Evolutionary conservation across 2,888 invertebrate species (phyloP).

Genomic region (Apamea anceps): DNA sequence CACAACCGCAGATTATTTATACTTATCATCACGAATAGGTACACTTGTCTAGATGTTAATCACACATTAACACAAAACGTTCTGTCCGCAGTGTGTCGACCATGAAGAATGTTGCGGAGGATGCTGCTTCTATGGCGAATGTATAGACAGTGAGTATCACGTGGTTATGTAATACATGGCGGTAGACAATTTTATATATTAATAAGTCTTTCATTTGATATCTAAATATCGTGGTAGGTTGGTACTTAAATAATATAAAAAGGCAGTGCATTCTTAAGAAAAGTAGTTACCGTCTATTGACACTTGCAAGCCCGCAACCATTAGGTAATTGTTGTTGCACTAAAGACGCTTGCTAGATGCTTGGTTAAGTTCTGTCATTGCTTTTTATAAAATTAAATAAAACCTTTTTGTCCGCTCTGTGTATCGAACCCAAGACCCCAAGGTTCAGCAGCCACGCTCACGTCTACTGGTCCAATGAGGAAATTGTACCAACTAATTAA

Average conservation of each 20-base stretch:
- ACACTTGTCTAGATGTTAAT: conserved; percentile 18
- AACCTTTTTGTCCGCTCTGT: too few species aligned
- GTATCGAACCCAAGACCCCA: too few species aligned
- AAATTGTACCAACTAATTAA: too few species aligned
- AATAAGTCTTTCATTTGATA: not conserved
- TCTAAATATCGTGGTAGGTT: not conserved
- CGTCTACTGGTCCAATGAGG: too few species aligned
- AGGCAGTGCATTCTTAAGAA: too few species aligned
- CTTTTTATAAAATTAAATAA: too few species aligned
- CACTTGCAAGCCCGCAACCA: not conserved
- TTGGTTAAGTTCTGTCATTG: too few species aligned
- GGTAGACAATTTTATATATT: not conserved
- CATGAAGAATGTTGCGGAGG: conserved; percentile 91
- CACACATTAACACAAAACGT: conserved; percentile 28
- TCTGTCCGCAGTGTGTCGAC: conserved; percentile 83
- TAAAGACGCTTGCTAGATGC: too few species aligned
- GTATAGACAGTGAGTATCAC: conserved; percentile 88
- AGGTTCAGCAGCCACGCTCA: too few species aligned
- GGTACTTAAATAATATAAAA: not conserved
- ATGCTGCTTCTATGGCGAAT: conserved; percentile 88
- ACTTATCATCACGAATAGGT: not conserved
- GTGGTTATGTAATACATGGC: not conserved
- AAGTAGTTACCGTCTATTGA: not conserved
- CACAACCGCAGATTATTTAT: not conserved
- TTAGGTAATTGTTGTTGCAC: not conserved